Conservation (phyloP, 2,888 invertebrate genomes). For the Ommatoiulus sabulosus region DNA sequence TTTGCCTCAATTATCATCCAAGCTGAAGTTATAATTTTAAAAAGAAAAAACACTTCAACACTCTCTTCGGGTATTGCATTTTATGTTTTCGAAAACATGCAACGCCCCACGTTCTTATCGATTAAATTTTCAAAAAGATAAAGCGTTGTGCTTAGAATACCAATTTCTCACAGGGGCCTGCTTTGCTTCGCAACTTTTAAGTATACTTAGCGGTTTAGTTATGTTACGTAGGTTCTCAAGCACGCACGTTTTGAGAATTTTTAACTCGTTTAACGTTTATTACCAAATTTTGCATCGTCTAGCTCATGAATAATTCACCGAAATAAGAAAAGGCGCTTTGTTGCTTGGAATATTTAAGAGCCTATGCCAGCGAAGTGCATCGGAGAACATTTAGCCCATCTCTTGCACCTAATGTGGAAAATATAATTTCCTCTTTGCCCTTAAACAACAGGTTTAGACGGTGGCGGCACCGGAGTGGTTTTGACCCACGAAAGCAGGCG, state of each 20-base stretch:
- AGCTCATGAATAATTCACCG: not conserved
- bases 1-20: too few species aligned
- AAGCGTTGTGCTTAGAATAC: not conserved
- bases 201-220: not conserved
- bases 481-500: too few species aligned
- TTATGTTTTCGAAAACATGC: not conserved
- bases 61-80: not conserved
- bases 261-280: not conserved
- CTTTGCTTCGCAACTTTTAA: not conserved
- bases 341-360: not conserved
- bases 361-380: too few species aligned
- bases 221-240: not conserved
- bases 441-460: too few species aligned
- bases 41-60: not conserved
- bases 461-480: too few species aligned
- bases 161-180: not conserved
- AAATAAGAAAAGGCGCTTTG: not conserved
- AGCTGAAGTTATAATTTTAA: too few species aligned
- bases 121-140: constrained; percentile 8
- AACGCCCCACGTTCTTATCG: not conserved
- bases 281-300: not conserved
- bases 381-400: too few species aligned
- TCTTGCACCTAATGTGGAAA: too few species aligned
- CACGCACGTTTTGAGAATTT: not conserved
- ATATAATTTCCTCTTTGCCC: too few species aligned